Conservation (phyloP, 2,888 invertebrate genomes). For the Eupithecia subfuscata region DNA sequence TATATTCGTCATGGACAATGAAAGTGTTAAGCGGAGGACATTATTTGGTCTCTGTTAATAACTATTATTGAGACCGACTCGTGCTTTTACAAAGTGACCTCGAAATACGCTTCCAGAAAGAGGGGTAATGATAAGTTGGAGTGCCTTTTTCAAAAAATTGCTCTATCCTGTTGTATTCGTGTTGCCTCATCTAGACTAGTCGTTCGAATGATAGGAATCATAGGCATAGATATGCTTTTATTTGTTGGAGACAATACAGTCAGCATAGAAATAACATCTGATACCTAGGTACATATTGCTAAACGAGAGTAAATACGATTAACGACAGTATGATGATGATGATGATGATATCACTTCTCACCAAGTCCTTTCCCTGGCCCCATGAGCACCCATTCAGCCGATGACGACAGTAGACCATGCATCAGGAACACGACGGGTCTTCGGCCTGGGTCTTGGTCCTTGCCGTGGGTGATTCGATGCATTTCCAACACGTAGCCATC, state of each 20-base stretch:
- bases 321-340: background rate
- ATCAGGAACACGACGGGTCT: conserved; percentile 87
- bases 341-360: conserved; percentile 39
- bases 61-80: background rate
- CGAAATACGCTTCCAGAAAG: no score
- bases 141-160: no score
- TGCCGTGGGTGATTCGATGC: conserved; percentile 89
- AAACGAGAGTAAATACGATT: no score
- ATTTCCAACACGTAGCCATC: conserved; percentile 93
- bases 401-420: conserved; percentile 91
- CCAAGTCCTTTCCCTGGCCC: conserved; percentile 85
- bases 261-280: no score
- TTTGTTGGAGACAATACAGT: no score
- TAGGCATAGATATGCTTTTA: no score
- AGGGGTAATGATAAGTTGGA: no score
- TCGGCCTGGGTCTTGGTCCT: conserved; percentile 48
- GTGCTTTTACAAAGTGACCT: no score
- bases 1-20: no score
- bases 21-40: background rate
- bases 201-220: no score
- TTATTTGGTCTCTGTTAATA: background rate
- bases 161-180: no score
- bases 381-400: conserved; percentile 91
- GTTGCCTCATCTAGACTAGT: no score
- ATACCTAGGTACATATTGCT: background rate